Evolutionary conservation across 2,888 invertebrate genomes (phyloP), one percentile per base, ranked within the genome.

Genomic region (Chymomyza caudatula): DNA sequence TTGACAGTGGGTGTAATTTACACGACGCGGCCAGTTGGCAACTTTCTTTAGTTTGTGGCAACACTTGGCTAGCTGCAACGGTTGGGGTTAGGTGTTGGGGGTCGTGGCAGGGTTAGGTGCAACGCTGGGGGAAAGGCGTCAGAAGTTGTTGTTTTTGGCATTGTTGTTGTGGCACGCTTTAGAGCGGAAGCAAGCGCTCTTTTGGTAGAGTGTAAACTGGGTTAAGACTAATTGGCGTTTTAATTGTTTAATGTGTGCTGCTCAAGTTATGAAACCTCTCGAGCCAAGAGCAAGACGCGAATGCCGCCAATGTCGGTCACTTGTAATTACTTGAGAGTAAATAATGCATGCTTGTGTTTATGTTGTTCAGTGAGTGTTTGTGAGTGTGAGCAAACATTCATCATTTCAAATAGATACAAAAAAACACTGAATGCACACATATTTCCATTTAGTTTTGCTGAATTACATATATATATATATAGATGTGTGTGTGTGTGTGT

Each of bases 201-300:
- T n/a, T n/a, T n/a, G n/a, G n/a, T n/a, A n/a, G n/a, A n/a, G 78
- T 79, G 79, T 79, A 81, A 79, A 72, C 77, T 87, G 86, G 87
- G 87, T 86, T 87, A 87, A 87, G 76, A 82, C 78, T 86, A 87
- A 87, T 87, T 86, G 85, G 85, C 78, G 78, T 44, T 49, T 61
- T 66, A 57, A 67, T 73, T 71, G 69, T 77, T 67, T 63, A 71
- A 70, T 65, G 56, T 64, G 43, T 15, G 53, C 29, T 37, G 29
- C 55, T 60, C 44, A 59, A 29, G 59, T 22, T 62, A 64, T 37
- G 42, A 54, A 64, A 54, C 20, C 49, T n/a, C 59, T 64, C 44
- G 22, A 4, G 49, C 25, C 51, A 42, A 29, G 22, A 57, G 4
- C 43, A 19, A 67, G 55, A 63, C 4, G 49, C 60, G 54, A 13